These are phyloP conservation scores for Drosophila ironensis DNA, from an alignment of 1,140 invertebrate genomes.

Conservation along the genomic window DNA sequence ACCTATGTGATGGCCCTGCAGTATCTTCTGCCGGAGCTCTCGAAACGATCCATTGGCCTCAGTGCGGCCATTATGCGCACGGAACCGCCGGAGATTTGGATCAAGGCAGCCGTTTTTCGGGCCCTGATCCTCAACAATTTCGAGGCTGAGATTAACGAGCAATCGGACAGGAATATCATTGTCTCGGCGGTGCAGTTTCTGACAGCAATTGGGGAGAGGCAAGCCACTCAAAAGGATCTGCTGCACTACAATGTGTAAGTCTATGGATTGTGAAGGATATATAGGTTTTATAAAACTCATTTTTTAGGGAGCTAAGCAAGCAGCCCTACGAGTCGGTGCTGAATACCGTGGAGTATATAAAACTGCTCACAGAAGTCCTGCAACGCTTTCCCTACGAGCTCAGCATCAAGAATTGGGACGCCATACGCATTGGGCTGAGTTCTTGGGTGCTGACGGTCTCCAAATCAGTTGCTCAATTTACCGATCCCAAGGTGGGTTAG, in stretches of 20 bases:
- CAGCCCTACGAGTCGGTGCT: constrained; percentile 54
- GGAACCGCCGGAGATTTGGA: constrained; percentile 55
- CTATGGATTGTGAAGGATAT: background rate
- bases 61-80: constrained; percentile 56
- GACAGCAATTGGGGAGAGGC: constrained; percentile 46
- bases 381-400: constrained; percentile 81
- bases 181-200: constrained; percentile 56
- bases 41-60: constrained; percentile 40
- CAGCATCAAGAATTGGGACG: constrained; percentile 85
- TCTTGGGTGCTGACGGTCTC: constrained; percentile 84
- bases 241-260: constrained; percentile 76
- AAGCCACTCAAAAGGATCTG: constrained; percentile 53
- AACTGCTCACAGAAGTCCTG: constrained; percentile 82
- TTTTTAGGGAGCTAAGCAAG: constrained; percentile 40
- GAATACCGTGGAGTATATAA: constrained; percentile 79
- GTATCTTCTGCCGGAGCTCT: constrained; percentile 59
- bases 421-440: constrained; percentile 85
- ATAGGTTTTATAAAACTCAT: background rate
- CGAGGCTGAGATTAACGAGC: constrained; percentile 64
- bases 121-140: constrained; percentile 70
- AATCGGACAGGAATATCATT: constrained; percentile 66
- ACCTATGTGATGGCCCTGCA: constrained; percentile 65
- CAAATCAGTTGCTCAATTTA: constrained; percentile 81
- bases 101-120: constrained; percentile 58
- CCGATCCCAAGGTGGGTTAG: constrained; percentile 80